Base-by-base conservation (phyloP, 2,888 invertebrate species). In the Graphium colonna region DNA sequence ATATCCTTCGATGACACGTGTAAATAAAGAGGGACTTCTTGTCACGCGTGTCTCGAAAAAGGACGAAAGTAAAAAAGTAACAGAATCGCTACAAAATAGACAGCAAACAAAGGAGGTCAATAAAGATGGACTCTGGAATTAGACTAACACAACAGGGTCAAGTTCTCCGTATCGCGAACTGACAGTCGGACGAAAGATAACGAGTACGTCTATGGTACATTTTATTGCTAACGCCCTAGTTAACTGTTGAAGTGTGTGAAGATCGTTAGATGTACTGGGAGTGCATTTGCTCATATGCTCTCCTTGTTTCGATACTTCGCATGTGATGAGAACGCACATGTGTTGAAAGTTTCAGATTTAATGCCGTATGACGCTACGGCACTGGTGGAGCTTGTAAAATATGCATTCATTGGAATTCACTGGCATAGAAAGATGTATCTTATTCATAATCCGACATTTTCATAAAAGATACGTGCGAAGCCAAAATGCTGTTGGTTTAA, bases 61-160 rank as follows among this genome's bases (percentile, higher is more conserved):
- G 3, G 18, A 17, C 41, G 15, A 18, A 5, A n/a, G n/a, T n/a
- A n/a, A n/a, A n/a, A n/a, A n/a, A n/a, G n/a, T n/a, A n/a, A n/a
- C n/a, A n/a, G n/a, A n/a, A 10, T 41, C 8, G 41, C 10, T 18
- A 18, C n/a, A 41, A 8, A 26, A 42, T 17, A 18, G 12, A 21
- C 7, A 43, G 1, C n/a, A 3, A 10, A 43, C 26, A 9, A 36
- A 46, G 8, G 16, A 17, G 18, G 17, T 16, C 28, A 18, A 41
- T 28, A 12, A 42, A 33, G 18, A 42, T 42, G 16, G 31, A 17
- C 38, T 39, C n/a, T 13, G 44, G 26, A 51, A 51, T 51, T 44
- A 44, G 44, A 51, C 38, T 45, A 31, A 17, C 5, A 21, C 16
- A 51, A 51, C 10, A 16, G n/a, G 40, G 52, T 52, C 52, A 52